Evolutionary conservation across 2,888 invertebrate genomes (phyloP), one percentile per base, ranked within the genome.

Genomic region (Phengaris arion): DNA sequence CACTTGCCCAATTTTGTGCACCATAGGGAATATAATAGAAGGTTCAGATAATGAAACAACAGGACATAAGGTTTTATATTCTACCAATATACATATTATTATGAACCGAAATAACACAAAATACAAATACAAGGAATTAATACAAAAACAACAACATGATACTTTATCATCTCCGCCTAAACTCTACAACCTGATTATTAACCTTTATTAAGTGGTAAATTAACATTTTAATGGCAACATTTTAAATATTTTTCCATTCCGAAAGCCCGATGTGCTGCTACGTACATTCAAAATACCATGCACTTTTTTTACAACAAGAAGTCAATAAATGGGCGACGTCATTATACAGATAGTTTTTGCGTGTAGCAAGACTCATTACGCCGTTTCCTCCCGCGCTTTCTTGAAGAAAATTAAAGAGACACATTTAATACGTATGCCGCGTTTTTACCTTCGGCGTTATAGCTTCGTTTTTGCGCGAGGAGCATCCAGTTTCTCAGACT

Each of bases 311-410:
- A 83, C 86, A 86, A 87, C 89, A 90, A 92, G 89, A 90, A 89
- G 89, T 78, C 78, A 79, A 81, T 78, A 80, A 81, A 77, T 78
- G 79, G 80, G 86, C 83, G 85, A 81, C 83, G 84, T 89, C 90
- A 89, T 93, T 92, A 91, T 87, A 88, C 89, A 85, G 86, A 87
- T 82, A 85, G 87, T 90, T 89, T 91, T 93, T 92, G 90, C 87
- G 85, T 82, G 85, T 85, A 87, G 85, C 86, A 88, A 86, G 88
- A 89, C 92, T 92, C 91, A 92, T 93, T 92, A 89, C 89, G 87
- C 88, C 88, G 90, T 90, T 92, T 92, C 92, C 92, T 92, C 91
- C 88, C 87, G 91, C 90, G 89, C 91, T 91, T 92, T 92, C 93
- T 92, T 92, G 86, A 89, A 89, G 89, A 91, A 92, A 92, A 92